Evolutionary conservation across 2,888 invertebrate genomes (phyloP).

Genomic region (Chrysina gloriosa): DNA sequence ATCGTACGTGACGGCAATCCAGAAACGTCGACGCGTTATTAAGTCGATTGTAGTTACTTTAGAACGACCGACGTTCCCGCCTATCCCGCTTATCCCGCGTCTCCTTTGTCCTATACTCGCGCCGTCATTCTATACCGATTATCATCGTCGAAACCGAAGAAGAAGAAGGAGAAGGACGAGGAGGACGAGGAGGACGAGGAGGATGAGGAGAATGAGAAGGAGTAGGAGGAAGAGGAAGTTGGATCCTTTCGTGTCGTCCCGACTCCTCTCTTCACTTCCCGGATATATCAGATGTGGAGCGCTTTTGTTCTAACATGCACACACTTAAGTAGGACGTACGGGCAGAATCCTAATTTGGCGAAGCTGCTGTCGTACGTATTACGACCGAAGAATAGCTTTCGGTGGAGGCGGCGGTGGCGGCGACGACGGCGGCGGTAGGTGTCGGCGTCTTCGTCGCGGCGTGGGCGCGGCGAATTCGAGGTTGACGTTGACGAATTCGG

Average conservation of each 20-base stretch:
- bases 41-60: neutral
- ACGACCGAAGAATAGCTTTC: neutral
- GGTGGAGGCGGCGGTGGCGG: neutral
- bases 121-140: constrained; percentile 21
- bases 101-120: neutral
- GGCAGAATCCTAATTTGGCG: constrained; percentile 45
- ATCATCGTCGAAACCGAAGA: constrained; percentile 7
- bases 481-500: constrained; percentile 34
- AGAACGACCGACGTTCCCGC: neutral
- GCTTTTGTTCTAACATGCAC: constrained; percentile 53
- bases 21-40: constrained; percentile 12
- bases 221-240: neutral
- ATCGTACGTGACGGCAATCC: constrained; percentile 23
- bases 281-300: constrained; percentile 52
- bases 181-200: neutral
- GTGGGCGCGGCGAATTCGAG: constrained; percentile 9
- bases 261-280: constrained; percentile 42
- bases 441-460: neutral
- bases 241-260: neutral
- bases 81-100: neutral
- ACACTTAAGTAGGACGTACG: constrained; percentile 50
- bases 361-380: constrained; percentile 20
- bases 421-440: neutral
- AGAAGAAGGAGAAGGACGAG: neutral
- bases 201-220: neutral